Evolutionary conservation across 2,888 invertebrate genomes (phyloP).

Genomic region (Lepidonotus clava): DNA sequence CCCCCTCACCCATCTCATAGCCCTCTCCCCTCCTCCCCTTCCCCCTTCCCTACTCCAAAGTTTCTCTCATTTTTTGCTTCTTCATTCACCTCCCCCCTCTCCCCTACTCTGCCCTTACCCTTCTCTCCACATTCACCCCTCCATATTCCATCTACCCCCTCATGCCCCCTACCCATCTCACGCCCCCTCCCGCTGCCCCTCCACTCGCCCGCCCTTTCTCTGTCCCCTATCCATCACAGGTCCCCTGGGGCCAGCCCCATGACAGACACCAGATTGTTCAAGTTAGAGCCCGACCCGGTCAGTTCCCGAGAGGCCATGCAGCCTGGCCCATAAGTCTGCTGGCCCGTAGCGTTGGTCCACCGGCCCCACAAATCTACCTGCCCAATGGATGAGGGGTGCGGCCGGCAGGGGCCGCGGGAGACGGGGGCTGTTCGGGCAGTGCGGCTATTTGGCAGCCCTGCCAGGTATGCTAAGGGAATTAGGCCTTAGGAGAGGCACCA

Average conservation of each 20-base stretch:
- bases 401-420: too few species aligned
- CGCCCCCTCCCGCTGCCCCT: not conserved
- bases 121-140: not conserved
- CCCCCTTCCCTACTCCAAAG: not conserved
- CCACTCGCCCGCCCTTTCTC: not conserved
- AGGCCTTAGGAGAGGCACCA: too few species aligned
- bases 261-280: too few species aligned
- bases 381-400: too few species aligned
- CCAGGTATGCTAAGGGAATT: too few species aligned
- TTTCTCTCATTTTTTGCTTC: not conserved
- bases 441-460: too few species aligned
- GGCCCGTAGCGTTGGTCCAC: too few species aligned
- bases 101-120: not conserved
- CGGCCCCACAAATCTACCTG: constrained; percentile 43
- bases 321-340: too few species aligned
- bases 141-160: not conserved
- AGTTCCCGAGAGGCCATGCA: too few species aligned
- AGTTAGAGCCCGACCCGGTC: too few species aligned
- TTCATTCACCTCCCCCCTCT: not conserved
- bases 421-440: too few species aligned
- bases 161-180: not conserved
- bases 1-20: not conserved
- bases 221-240: not conserved
- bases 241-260: too few species aligned
- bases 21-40: not conserved